Conservation (phyloP, 2,888 invertebrate genomes). For the Callyntrura sp. region DNA sequence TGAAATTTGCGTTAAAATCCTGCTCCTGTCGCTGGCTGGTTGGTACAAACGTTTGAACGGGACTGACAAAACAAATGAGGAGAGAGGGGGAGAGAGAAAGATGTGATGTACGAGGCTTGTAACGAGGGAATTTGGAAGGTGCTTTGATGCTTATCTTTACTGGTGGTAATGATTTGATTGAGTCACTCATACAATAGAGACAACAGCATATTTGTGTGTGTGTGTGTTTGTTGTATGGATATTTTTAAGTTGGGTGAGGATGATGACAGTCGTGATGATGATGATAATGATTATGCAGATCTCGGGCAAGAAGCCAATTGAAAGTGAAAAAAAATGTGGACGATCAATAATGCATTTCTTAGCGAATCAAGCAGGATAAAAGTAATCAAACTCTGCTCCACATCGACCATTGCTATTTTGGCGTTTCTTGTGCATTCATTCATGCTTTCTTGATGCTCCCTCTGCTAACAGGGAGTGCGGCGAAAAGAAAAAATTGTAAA, state of each 20-base stretch:
- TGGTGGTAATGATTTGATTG: background rate
- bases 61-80: background rate
- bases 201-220: no score
- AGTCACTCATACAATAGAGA: background rate
- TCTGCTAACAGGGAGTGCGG: background rate
- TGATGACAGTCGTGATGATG: background rate
- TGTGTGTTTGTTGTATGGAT: no score
- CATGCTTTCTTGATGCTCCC: background rate
- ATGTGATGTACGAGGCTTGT: background rate
- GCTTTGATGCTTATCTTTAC: no score
- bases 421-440: background rate
- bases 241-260: background rate
- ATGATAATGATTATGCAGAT: background rate
- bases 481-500: background rate
- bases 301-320: slow-evolving; percentile 37
- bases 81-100: background rate
- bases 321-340: slow-evolving; percentile 40
- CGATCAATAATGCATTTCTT: background rate
- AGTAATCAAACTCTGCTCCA: background rate
- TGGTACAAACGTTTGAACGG: background rate
- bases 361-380: background rate
- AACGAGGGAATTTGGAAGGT: background rate
- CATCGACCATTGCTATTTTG: background rate
- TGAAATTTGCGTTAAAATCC: background rate
- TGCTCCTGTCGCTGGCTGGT: no score